Evolutionary conservation across 2,797 vertebrate genomes (phyloP), one percentile per base, ranked within the genome.

Genomic region (Enteromius thamalakanensis): DNA sequence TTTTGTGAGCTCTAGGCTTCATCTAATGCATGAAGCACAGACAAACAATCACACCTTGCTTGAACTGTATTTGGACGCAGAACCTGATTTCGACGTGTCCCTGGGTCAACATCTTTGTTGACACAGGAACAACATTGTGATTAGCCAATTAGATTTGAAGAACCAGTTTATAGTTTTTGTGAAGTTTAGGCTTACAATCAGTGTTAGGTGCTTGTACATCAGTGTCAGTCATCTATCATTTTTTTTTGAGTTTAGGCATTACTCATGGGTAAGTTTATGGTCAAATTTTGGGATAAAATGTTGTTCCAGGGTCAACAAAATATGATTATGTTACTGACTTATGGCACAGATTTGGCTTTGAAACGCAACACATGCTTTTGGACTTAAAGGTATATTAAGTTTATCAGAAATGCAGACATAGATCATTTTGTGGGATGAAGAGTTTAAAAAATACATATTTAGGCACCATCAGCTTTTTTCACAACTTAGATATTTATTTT

Each of bases 301-400:
- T 40, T 40, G 40, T 42, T 42, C 40, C 40, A 42, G 40, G 40
- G 40, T 42, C 40, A 40, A 37, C 37, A 37, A 37, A 37, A 37
- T 37, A 37, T 37, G 37, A 34, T 34, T 34, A 74, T 72, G 26
- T 49, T 12, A 32, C 62, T 49, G 69, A 81, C 53, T 79, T 58
- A 29, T 68, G 71, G 51, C 51, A 62, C 34, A 0, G 6, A 19
- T 70, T 49, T 47, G 17, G 19, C 17, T 72, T 81, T 49, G 45
- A 75, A 82, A 67, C 40, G 32, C 58, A 64, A 60, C 37, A 60
- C n/a, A 26, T 29, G 49, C 29, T 40, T 70, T 60, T 81, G 58
- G 55, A 21, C 34, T 45, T 26, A 58, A 23, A 42, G 14, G 14
- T n/a, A 55, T 47, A 49, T 49, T 23, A 29, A 8, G n/a, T 62